A percentile compares a stretch with the other conserved stretches of the same genome.
These are phyloP conservation scores for Tragelaphus oryx DNA, from an alignment of 2,797 vertebrate genomes.

Conservation along the genomic window DNA sequence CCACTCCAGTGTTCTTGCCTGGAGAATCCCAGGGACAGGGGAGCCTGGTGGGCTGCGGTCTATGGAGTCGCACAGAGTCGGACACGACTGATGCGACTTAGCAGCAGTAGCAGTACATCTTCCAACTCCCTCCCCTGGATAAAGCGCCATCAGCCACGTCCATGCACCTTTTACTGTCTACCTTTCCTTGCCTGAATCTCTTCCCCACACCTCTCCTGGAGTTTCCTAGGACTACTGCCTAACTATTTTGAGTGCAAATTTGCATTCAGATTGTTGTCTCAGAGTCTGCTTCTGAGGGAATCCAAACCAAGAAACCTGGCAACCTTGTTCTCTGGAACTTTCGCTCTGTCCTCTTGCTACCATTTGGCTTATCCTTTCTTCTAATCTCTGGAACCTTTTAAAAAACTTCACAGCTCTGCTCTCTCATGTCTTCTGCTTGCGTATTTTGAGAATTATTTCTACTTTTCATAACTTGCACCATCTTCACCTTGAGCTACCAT, in stretches of 20 bases:
- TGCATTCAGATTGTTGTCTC: background rate
- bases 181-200: background rate
- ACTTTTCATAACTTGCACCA: background rate
- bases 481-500: background rate
- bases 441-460: background rate
- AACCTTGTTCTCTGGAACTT: background rate
- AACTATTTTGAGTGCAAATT: background rate
- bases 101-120: too few species aligned
- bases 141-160: accelerated
- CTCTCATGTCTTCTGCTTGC: background rate
- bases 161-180: background rate
- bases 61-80: too few species aligned
- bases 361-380: background rate
- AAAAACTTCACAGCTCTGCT: background rate
- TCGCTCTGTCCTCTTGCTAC: background rate
- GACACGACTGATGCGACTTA: too few species aligned
- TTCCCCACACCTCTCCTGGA: background rate
- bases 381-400: background rate
- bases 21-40: too few species aligned
- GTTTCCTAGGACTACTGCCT: background rate
- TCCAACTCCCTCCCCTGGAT: background rate
- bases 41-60: too few species aligned
- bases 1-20: too few species aligned
- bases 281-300: background rate
- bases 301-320: background rate